These are phyloP conservation scores for Hymenochirus boettgeri DNA, from an alignment of 2,113 vertebrate species.

Conservation along the genomic window DNA sequence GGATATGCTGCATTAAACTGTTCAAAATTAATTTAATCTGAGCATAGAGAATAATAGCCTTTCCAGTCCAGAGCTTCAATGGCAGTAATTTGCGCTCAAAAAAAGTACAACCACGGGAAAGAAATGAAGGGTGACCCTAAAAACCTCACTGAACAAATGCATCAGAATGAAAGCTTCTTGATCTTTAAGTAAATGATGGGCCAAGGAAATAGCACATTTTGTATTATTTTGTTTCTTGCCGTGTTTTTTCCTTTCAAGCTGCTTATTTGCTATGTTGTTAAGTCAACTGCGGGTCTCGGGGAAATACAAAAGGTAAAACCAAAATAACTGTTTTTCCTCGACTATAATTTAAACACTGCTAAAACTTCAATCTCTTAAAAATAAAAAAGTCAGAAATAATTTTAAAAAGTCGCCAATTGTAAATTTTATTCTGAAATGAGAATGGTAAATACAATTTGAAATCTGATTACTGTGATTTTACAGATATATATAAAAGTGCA, in stretches of 20 bases:
- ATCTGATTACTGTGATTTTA: no score
- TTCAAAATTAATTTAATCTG: conserved; percentile 84
- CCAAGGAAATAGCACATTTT: conserved; percentile 52
- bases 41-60: conserved; percentile 78
- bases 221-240: conserved; percentile 45
- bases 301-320: background rate
- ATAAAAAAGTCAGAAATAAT: no score
- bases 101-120: conserved; percentile 74
- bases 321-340: background rate
- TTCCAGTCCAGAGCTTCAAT: conserved; percentile 76
- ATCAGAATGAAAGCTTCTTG: conserved; percentile 63
- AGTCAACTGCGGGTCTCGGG: conserved; percentile 43
- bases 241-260: conserved; percentile 47
- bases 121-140: conserved; percentile 74
- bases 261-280: conserved; percentile 17
- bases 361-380: no score
- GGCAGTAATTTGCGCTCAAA: conserved; percentile 75
- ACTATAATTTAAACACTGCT: background rate
- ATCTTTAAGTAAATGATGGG: conserved; percentile 59
- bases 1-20: conserved; percentile 79
- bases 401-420: no score
- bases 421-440: no score
- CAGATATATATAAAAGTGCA: no score
- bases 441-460: no score
- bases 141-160: conserved; percentile 66